Percentiles rank a stretch among this genome's conserved stretches.
phyloP scores from a whole-genome alignment of 2,888 invertebrate species.

The Ypsolopha scabrella region DNA sequence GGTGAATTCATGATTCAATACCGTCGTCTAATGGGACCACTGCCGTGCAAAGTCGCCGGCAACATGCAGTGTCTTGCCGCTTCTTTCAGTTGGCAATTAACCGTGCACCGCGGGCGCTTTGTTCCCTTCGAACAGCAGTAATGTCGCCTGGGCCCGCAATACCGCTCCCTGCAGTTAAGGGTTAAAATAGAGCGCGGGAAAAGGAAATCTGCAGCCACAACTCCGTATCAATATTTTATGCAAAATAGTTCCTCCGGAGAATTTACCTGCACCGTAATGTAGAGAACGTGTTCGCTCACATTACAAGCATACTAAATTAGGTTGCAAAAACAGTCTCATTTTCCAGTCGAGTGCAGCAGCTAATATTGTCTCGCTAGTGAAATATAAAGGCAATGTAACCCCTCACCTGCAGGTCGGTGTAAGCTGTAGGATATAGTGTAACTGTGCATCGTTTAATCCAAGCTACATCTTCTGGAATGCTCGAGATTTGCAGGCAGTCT shows the following conservation, averaged over 20 bases:
- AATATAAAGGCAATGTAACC: constrained; percentile 38
- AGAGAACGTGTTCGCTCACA: constrained; percentile 43
- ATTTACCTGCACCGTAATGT: constrained; percentile 30
- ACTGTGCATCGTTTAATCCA: constrained; percentile 65
- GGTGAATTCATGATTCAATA: too few relatives aligned
- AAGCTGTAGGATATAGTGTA: constrained; percentile 52
- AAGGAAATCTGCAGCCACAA: too few relatives aligned
- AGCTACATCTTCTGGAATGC: constrained; percentile 64
- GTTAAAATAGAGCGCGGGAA: too few relatives aligned
- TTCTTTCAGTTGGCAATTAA: constrained; percentile 15
- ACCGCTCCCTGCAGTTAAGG: too few relatives aligned
- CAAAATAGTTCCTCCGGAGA: neutral
- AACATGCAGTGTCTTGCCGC: constrained; percentile 9
- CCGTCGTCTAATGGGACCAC: neutral
- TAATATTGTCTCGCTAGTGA: constrained; percentile 64
- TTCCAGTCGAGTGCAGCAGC: constrained; percentile 72
- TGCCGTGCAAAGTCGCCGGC: constrained; percentile 2
- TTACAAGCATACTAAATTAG: constrained; percentile 59
- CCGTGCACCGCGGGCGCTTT: constrained; percentile 10
- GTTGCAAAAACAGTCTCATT: constrained; percentile 62
- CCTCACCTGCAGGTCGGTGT: constrained; percentile 45
- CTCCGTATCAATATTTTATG: neutral
- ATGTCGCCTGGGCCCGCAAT: neutral
- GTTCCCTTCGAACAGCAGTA: constrained; percentile 1
- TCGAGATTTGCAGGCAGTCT: constrained; percentile 62